phyloP scores from a whole-genome alignment of 2,888 invertebrate genomes.

The Limnephilus auricula region DNA sequence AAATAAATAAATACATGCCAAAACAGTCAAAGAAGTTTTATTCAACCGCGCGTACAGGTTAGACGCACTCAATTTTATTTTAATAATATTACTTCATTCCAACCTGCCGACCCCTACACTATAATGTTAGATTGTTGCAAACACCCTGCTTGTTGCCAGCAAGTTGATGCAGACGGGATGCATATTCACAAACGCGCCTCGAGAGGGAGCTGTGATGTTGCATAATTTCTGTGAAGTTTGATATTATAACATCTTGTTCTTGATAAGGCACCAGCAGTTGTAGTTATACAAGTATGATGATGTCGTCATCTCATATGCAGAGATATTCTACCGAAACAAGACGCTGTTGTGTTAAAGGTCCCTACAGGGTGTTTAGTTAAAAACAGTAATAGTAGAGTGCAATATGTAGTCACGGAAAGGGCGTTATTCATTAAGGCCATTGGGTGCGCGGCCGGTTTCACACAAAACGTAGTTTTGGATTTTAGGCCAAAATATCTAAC shows the following conservation, averaged over 20 bases:
- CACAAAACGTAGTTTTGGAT: too few relatives aligned
- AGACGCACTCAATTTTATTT: too few relatives aligned
- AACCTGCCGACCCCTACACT: neutral
- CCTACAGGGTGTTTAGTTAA: neutral
- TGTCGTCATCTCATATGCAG: neutral
- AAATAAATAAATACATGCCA: too few relatives aligned
- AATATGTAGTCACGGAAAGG: too few relatives aligned
- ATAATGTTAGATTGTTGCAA: neutral
- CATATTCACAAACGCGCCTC: neutral
- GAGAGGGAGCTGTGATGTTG: neutral
- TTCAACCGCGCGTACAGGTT: too few relatives aligned
- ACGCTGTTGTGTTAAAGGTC: neutral
- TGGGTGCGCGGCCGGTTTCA: too few relatives aligned
- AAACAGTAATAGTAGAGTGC: too few relatives aligned
- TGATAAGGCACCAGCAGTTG: neutral
- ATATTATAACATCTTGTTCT: neutral
- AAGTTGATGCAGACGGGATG: neutral
- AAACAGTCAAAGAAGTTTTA: too few relatives aligned
- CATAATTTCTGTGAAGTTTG: neutral
- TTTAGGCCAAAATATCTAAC: too few relatives aligned
- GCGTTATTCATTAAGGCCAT: too few relatives aligned
- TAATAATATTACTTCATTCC: neutral
- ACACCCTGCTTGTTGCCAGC: neutral
- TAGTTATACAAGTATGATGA: neutral
- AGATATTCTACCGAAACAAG: neutral